These are phyloP conservation scores for Bos javanicus DNA, from an alignment of 2,113 vertebrate species.

Conservation along the genomic window DNA sequence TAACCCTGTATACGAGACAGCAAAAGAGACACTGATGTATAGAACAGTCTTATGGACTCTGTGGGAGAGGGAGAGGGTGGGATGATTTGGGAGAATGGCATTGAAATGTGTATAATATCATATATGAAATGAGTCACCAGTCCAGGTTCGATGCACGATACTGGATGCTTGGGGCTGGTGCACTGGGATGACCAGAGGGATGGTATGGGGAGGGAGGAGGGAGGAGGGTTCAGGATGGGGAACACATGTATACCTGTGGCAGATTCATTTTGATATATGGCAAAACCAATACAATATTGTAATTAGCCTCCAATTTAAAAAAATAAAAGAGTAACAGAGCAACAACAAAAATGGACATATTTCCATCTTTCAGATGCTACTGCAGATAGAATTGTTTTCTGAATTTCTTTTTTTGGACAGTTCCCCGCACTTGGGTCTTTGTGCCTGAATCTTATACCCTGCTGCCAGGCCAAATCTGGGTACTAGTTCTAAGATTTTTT, in stretches of 20 bases:
- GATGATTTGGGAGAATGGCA: background rate
- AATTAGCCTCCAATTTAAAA: background rate
- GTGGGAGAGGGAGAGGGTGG: background rate
- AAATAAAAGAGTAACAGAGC: background rate
- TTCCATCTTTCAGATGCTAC: background rate
- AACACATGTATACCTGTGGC: accelerated
- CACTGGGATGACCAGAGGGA: background rate
- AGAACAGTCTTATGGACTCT: background rate
- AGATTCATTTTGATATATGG: background rate
- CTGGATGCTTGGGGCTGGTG: accelerated
- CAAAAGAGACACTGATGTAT: background rate
- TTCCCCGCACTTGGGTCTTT: accelerated
- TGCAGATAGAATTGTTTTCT: too few species aligned
- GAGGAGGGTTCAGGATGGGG: background rate
- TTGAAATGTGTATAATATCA: accelerated
- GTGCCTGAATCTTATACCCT: background rate
- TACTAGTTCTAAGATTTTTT: accelerated
- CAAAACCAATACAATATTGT: background rate
- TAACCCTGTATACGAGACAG: background rate
- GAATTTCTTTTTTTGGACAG: background rate
- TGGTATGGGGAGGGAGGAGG: background rate
- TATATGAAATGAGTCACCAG: accelerated
- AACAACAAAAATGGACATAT: background rate
- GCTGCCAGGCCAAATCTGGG: background rate
- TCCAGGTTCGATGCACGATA: background rate